Conservation (phyloP, 2,888 invertebrate genomes). For the Fabriciana adippe region DNA sequence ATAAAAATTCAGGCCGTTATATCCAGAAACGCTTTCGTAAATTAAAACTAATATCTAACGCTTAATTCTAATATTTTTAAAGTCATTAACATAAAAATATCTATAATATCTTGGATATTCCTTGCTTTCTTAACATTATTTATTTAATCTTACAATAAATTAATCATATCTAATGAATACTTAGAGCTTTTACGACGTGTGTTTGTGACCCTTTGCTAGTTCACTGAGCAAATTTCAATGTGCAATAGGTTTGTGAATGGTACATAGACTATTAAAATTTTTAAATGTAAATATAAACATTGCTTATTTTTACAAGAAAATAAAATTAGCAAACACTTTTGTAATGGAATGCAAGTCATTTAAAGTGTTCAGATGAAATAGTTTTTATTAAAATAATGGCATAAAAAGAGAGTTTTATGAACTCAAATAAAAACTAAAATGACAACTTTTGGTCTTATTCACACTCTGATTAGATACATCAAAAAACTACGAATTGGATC, state of each 20-base stretch:
- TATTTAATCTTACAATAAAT: constrained; percentile 72
- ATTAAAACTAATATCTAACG: constrained; percentile 61
- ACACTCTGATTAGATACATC: too few relatives aligned
- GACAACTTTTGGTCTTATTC: too few relatives aligned
- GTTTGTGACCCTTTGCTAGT: constrained; percentile 60
- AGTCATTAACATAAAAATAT: constrained; percentile 62
- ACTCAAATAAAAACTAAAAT: too few relatives aligned
- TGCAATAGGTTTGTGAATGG: constrained; percentile 11
- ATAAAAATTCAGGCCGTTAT: constrained; percentile 56
- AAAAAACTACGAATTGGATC: neutral
- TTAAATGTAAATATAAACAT: neutral
- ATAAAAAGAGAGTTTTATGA: too few relatives aligned
- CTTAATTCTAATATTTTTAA: constrained; percentile 58
- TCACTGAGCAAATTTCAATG: constrained; percentile 66
- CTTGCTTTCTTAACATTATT: constrained; percentile 67
- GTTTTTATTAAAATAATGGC: too few relatives aligned
- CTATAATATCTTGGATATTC: constrained; percentile 78
- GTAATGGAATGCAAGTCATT: too few relatives aligned
- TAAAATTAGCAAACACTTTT: too few relatives aligned
- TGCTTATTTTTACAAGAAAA: too few relatives aligned
- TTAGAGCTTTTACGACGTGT: constrained; percentile 65
- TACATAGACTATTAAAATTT: constrained; percentile 5
- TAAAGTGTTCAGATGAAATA: too few relatives aligned
- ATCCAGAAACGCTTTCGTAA: constrained; percentile 61
- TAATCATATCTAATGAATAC: constrained; percentile 79